Conservation (phyloP, 2,797 vertebrate species). For the Acanthurus tractus region DNA sequence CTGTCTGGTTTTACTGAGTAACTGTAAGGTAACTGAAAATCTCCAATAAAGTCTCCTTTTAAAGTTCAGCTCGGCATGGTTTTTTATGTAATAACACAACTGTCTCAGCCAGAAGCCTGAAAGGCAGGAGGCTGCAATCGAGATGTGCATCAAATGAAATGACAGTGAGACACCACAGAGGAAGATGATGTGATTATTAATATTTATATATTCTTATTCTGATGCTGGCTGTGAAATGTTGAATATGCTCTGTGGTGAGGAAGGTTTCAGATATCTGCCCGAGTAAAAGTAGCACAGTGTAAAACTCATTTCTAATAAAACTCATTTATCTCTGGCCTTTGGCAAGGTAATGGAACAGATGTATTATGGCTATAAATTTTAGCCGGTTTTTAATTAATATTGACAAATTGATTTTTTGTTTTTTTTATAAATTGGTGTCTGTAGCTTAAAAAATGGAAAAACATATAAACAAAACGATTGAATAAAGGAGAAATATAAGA, state of each 20-base stretch:
- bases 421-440: background rate
- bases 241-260: background rate
- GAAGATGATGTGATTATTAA: background rate
- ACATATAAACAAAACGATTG: background rate
- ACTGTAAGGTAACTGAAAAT: conserved; percentile 48
- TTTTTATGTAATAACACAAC: conserved; percentile 28
- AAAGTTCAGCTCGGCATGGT: conserved; percentile 18
- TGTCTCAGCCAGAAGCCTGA: background rate
- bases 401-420: background rate
- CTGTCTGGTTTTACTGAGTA: conserved; percentile 58
- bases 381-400: background rate
- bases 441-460: background rate
- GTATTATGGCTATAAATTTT: background rate
- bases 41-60: conserved; percentile 42
- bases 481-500: background rate
- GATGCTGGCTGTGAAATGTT: background rate
- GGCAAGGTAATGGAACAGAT: background rate
- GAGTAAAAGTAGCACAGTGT: background rate
- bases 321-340: background rate
- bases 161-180: background rate
- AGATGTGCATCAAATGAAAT: background rate
- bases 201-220: background rate
- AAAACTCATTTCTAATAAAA: background rate
- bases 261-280: conserved; percentile 4
- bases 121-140: background rate